Percentiles rank a stretch among this genome's conserved stretches.
Evolutionary conservation across 2,797 vertebrate genomes (phyloP).

Genomic region (Huso huso): DNA sequence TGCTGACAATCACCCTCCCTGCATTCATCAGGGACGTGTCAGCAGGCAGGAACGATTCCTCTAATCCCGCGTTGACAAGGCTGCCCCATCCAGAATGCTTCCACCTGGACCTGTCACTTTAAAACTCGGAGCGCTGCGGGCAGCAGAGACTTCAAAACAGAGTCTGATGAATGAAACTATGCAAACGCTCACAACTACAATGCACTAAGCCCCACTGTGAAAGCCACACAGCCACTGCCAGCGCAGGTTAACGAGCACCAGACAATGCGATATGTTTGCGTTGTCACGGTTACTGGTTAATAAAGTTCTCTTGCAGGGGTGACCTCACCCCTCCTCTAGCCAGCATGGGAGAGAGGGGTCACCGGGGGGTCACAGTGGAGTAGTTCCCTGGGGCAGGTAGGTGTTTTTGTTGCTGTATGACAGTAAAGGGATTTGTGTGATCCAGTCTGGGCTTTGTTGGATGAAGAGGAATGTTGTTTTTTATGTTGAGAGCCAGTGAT

Average conservation of each 20-base stretch:
- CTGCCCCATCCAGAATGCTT: slow-evolving; percentile 26
- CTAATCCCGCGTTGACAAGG: slow-evolving; percentile 25
- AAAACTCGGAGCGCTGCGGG: neutral
- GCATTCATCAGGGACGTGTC: slow-evolving; percentile 33
- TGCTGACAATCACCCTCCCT: neutral
- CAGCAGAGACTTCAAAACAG: slow-evolving; percentile 18
- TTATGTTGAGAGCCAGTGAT: slow-evolving; percentile 14
- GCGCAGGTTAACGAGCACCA: slow-evolving; percentile 65
- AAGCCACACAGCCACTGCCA: slow-evolving; percentile 56
- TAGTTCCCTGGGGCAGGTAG: neutral
- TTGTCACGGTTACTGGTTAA: slow-evolving; percentile 66
- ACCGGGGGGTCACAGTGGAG: neutral
- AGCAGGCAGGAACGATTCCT: slow-evolving; percentile 33
- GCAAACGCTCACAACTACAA: slow-evolving; percentile 12
- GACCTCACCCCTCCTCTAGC: slow-evolving; percentile 30
- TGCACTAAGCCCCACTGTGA: slow-evolving; percentile 32
- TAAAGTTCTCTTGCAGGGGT: slow-evolving; percentile 46
- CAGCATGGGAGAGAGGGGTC: slow-evolving; percentile 26
- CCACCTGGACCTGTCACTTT: slow-evolving; percentile 12
- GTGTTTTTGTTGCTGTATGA: slow-evolving; percentile 11
- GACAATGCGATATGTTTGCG: slow-evolving; percentile 59
- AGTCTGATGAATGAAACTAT: slow-evolving; percentile 27
- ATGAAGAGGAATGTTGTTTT: slow-evolving; percentile 20
- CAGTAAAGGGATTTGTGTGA: slow-evolving; percentile 10
- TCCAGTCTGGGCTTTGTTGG: slow-evolving; percentile 18